Evolutionary conservation across 2,888 invertebrate genomes (phyloP), one percentile per base, ranked within the genome.

Genomic region (Rhabditophanes sp.): DNA sequence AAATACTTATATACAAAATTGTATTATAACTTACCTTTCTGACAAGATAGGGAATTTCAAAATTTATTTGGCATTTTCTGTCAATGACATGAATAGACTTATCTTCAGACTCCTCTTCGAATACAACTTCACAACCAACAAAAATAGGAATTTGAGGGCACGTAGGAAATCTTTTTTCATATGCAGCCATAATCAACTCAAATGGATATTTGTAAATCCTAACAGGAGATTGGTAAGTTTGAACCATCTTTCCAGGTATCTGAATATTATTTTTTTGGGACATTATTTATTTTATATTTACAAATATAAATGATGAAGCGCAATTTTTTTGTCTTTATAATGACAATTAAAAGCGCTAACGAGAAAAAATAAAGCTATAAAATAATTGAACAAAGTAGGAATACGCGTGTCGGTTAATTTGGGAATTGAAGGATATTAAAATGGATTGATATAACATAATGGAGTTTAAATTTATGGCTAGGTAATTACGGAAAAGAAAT

Each of bases 131-230:
- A 65, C 84, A 83, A 31, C 83, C 83, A 23, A 84, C 72, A 58
- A 88, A 85, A 41, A 88, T 82, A 20, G 88, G 88, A 65, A 88
- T 87, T 73, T 85, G 81, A 17, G 82, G 79, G 65, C 87, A 87
- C 37, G 75, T 80, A 14, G 88, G 88, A 68, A 88, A 88, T 48
- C 88, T 76, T 60, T 78, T 75, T 70, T 87, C 82, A 68, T 88
- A 88, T 4, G 88, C 87, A 73, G 79, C 79, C 87, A 88, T 87
- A 56, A 87, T 83, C 68, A 88, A 75, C 70, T 87, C 85, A 70
- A 88, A 88, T 32, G 85, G 79, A 68, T 80, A 77, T 71, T 85
- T 85, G 73, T 87, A 88, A 52, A 88, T 82, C 74, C 87, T 76
- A 33, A 87, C 78, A 56, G 87, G 87, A 48, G 84, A 82, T 67